phyloP scores from a whole-genome alignment of 2,113 vertebrate genomes.

The Ceyx cyanopectus region DNA sequence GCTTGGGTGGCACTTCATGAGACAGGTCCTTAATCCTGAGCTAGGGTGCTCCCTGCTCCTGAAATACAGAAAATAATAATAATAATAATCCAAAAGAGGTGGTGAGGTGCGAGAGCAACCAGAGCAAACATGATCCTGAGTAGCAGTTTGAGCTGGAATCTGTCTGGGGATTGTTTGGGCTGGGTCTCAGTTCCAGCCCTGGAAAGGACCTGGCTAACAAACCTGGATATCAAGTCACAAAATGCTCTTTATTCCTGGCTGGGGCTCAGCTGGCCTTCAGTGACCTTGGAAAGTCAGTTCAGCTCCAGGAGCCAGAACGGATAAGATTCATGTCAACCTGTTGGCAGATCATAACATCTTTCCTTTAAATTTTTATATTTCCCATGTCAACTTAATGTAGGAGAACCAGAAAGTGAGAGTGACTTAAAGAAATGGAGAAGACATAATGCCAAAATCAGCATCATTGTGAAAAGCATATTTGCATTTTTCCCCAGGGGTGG shows the following conservation, averaged over 20 bases:
- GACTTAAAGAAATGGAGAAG: conserved; percentile 23
- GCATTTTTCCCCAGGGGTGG: conserved; percentile 41
- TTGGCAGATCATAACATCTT: conserved; percentile 16
- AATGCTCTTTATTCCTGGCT: neutral
- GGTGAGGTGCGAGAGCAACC: neutral
- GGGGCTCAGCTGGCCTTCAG: neutral
- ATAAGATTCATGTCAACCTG: conserved; percentile 21
- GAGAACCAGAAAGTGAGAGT: conserved; percentile 12
- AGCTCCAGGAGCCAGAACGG: conserved; percentile 5
- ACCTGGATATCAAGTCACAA: neutral
- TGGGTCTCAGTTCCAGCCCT: neutral
- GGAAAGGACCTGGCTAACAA: neutral
- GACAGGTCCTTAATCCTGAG: neutral
- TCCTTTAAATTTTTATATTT: conserved; percentile 12
- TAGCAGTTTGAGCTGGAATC: neutral
- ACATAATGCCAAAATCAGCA: conserved; percentile 46
- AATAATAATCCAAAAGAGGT: neutral
- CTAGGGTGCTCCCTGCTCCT: neutral
- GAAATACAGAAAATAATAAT: neutral
- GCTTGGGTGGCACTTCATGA: neutral
- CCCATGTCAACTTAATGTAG: conserved; percentile 4
- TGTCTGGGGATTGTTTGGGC: neutral
- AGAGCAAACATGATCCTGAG: neutral
- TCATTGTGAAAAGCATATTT: conserved; percentile 37
- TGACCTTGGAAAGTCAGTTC: conserved; percentile 7